A percentile compares a stretch with the other conserved stretches of the same genome.
Conservation (phyloP, 2,888 invertebrate species). For the Drepanosiphum platanoidis region DNA sequence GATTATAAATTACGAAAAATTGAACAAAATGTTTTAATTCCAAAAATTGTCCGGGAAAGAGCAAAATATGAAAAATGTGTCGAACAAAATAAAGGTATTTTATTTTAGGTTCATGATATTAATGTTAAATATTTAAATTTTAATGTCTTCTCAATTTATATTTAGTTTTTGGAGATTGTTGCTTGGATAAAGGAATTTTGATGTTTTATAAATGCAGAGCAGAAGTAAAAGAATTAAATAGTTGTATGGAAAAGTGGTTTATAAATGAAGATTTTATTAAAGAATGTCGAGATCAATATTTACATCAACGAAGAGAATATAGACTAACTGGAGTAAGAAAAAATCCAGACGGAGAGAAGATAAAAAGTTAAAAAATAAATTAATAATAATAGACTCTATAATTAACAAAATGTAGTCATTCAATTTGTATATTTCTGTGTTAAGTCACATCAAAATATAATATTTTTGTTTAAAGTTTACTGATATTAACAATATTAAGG, state of each 20-base stretch:
- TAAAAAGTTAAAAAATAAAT: constrained; percentile 35
- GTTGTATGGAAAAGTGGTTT: constrained; percentile 62
- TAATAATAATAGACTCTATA: neutral
- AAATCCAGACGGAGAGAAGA: constrained; percentile 66
- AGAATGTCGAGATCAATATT: constrained; percentile 81
- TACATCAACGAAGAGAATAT: constrained; percentile 82
- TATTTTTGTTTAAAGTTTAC: neutral
- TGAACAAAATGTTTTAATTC: constrained; percentile 87
- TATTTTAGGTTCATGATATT: too few relatives aligned
- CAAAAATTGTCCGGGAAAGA: constrained; percentile 86
- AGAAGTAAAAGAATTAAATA: constrained; percentile 43
- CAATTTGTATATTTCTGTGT: constrained; percentile 24
- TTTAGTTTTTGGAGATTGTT: constrained; percentile 62
- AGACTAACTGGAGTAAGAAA: constrained; percentile 81
- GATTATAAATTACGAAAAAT: constrained; percentile 86
- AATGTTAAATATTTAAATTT: neutral
- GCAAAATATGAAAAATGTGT: constrained; percentile 83
- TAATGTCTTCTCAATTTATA: neutral
- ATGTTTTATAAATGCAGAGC: constrained; percentile 58
- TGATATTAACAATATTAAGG: neutral
- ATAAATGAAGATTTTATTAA: constrained; percentile 72
- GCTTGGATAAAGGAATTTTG: constrained; percentile 51
- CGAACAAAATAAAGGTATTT: constrained; percentile 74
- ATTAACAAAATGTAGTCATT: constrained; percentile 13
- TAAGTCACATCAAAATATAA: constrained; percentile 9